A percentile compares a stretch with the other conserved stretches of the same genome.
Conservation (phyloP, 2,797 vertebrate species). For the Antrozous pallidus region DNA sequence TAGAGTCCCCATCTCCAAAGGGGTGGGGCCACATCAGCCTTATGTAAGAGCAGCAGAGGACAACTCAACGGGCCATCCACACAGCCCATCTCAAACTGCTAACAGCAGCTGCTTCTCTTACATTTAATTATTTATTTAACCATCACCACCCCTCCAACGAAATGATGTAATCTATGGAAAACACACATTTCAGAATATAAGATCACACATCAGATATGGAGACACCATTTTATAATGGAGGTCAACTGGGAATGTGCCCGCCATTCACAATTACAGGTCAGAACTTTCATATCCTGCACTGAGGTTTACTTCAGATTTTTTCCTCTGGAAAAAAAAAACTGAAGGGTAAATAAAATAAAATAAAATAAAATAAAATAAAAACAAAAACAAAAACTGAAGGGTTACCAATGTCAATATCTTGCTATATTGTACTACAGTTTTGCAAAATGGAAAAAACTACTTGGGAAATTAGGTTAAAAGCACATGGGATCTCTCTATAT, state of each 20-base stretch:
- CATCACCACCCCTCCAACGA: too few relatives aligned
- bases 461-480: background rate
- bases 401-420: background rate
- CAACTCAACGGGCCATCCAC: background rate
- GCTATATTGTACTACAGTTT: background rate
- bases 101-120: background rate
- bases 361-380: too few relatives aligned
- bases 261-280: background rate
- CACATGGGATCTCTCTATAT: background rate
- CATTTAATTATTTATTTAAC: background rate
- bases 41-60: background rate
- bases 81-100: background rate
- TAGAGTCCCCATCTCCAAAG: background rate
- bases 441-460: background rate
- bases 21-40: background rate
- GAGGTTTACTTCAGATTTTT: background rate
- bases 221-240: background rate
- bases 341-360: too few relatives aligned
- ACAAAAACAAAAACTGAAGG: background rate
- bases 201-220: background rate
- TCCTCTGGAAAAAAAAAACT: background rate
- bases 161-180: background rate
- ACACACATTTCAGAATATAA: background rate
- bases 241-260: background rate
- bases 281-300: background rate